phyloP scores from a whole-genome alignment of 2,888 invertebrate genomes.

The Sarcophaga caerulescens region DNA sequence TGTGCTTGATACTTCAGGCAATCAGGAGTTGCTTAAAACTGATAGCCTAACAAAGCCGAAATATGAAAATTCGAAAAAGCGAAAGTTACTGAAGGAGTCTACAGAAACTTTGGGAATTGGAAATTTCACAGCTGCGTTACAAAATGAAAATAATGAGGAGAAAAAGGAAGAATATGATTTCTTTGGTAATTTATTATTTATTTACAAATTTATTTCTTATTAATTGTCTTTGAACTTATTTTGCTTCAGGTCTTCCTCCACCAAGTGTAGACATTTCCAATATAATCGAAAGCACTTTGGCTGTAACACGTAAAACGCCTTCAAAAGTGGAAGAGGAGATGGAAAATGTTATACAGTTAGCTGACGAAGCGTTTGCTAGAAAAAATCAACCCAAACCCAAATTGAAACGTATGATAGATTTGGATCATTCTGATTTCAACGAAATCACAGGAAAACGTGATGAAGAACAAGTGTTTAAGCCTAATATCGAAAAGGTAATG shows the following conservation, averaged over 20 bases:
- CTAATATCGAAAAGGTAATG: constrained; percentile 73
- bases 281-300: constrained; percentile 70
- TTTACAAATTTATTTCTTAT: no score
- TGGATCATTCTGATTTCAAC: constrained; percentile 71
- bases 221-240: background rate
- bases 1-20: constrained; percentile 76
- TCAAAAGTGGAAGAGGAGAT: constrained; percentile 70
- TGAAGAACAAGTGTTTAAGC: constrained; percentile 62
- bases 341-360: constrained; percentile 68
- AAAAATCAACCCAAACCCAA: constrained; percentile 45
- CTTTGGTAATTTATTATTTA: constrained; percentile 67
- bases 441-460: constrained; percentile 70
- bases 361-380: constrained; percentile 71
- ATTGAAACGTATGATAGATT: constrained; percentile 63
- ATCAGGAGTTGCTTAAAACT: constrained; percentile 72
- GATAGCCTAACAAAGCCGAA: constrained; percentile 38
- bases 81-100: constrained; percentile 14
- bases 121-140: constrained; percentile 19
- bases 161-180: constrained; percentile 73
- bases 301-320: constrained; percentile 46
- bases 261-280: constrained; percentile 70
- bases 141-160: constrained; percentile 61
- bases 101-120: constrained; percentile 4
- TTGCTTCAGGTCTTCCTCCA: constrained; percentile 71
- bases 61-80: constrained; percentile 25